phyloP scores from a whole-genome alignment of 2,888 invertebrate species.

The Drosophila stalkeri region DNA sequence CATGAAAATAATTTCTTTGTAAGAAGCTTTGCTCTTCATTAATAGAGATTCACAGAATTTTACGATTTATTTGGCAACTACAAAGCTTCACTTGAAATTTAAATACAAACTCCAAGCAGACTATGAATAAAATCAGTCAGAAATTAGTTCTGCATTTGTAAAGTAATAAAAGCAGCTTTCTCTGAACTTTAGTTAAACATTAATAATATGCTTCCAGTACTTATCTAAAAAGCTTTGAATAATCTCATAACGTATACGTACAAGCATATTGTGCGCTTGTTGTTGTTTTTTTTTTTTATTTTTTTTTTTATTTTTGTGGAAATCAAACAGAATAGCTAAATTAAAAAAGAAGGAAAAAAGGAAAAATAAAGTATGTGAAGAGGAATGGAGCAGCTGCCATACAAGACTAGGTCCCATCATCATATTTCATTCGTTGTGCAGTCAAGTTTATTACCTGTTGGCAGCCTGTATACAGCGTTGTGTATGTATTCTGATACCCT shows the following conservation, averaged over 20 bases:
- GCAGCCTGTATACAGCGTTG: conserved; percentile 14
- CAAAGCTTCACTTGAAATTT: neutral
- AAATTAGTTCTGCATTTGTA: neutral
- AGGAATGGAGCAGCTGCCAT: conserved; percentile 22
- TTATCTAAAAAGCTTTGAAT: conserved; percentile 13
- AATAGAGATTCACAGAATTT: neutral
- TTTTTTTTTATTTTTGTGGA: neutral
- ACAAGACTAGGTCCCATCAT: conserved; percentile 8
- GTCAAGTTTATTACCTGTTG: conserved; percentile 45
- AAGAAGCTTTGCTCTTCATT: neutral
- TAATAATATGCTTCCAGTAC: neutral
- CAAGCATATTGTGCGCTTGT: conserved; percentile 3
- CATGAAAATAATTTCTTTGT: neutral
- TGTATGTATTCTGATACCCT: conserved; percentile 12
- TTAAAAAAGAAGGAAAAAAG: conserved; percentile 8
- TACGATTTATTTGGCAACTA: neutral
- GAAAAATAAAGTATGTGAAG: neutral
- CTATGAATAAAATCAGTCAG: neutral
- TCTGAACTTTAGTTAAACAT: neutral
- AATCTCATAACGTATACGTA: conserved; percentile 1
- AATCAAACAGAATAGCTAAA: conserved; percentile 38
- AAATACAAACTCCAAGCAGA: neutral
- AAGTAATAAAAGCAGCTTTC: neutral
- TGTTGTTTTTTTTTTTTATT: neutral
- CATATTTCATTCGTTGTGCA: conserved; percentile 21